A percentile compares a stretch with the other conserved stretches of the same genome.
Evolutionary conservation across 2,113 vertebrate genomes (phyloP).

Genomic region (Proterorhinus semilunaris): DNA sequence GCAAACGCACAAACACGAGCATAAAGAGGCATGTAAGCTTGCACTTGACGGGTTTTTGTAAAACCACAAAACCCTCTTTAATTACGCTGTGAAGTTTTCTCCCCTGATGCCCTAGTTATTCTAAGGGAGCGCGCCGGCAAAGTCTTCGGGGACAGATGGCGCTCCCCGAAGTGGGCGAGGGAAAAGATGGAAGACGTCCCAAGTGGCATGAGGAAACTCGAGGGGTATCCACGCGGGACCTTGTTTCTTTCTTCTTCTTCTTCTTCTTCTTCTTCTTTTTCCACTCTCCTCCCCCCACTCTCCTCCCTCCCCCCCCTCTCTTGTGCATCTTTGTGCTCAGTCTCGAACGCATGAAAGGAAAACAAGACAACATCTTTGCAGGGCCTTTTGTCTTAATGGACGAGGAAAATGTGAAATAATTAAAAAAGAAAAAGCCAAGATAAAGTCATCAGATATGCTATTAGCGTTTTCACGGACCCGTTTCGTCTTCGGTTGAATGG

Average conservation of each 20-base stretch:
- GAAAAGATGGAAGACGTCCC: slow-evolving; percentile 56
- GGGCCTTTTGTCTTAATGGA: slow-evolving; percentile 41
- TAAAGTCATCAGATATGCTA: slow-evolving; percentile 37
- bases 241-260: slow-evolving; percentile 36
- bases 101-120: slow-evolving; percentile 70
- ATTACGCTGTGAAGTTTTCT: slow-evolving; percentile 70
- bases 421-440: slow-evolving; percentile 14
- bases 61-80: slow-evolving; percentile 56
- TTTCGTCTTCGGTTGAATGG: slow-evolving; percentile 7
- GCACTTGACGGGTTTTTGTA: slow-evolving; percentile 21
- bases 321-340: slow-evolving; percentile 28
- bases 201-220: slow-evolving; percentile 48
- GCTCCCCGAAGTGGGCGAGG: slow-evolving; percentile 60
- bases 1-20: slow-evolving; percentile 23
- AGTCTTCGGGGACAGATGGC: slow-evolving; percentile 60
- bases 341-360: slow-evolving; percentile 36
- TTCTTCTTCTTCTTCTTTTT: too few relatives aligned
- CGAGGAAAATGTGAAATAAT: slow-evolving; percentile 30
- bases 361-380: slow-evolving; percentile 39
- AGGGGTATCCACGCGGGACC: slow-evolving; percentile 34
- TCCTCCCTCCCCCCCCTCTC: not conserved
- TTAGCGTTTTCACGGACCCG: slow-evolving; percentile 11
- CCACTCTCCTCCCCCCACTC: too few relatives aligned
- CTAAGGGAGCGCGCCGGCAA: slow-evolving; percentile 13
- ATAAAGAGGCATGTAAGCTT: slow-evolving; percentile 11